These are phyloP conservation scores for Gobionotothen gibberifrons DNA, from an alignment of 2,797 vertebrate genomes.

Conservation along the genomic window DNA sequence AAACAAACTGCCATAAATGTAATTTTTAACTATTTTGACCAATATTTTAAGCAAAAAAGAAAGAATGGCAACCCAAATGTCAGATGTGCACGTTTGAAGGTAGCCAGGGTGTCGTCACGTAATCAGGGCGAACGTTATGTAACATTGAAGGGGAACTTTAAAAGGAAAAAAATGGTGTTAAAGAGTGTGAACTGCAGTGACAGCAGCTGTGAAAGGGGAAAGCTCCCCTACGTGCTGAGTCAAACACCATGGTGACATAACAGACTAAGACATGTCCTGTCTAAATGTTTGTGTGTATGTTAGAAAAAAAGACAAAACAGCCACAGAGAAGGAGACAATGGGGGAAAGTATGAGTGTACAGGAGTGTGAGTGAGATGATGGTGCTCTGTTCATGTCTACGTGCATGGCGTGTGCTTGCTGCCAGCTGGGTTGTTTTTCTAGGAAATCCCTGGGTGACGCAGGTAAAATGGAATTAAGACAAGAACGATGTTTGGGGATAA, in stretches of 20 bases:
- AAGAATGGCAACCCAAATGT: neutral
- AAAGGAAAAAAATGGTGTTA: rapidly evolving
- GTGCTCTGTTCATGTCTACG: neutral
- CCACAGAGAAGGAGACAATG: neutral
- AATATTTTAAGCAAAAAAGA: no score
- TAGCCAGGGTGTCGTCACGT: neutral
- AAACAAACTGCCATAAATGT: no score
- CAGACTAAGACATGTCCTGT: constrained; percentile 24
- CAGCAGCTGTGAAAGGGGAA: constrained; percentile 2
- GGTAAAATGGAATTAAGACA: constrained; percentile 16
- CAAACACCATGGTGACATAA: constrained; percentile 33
- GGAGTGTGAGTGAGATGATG: constrained; percentile 16
- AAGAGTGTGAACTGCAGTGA: neutral
- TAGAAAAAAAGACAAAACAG: neutral
- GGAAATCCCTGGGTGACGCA: constrained; percentile 40
- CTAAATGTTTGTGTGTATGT: constrained; percentile 31
- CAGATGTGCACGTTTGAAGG: no score
- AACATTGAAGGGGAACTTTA: neutral
- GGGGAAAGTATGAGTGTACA: neutral
- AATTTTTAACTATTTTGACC: no score
- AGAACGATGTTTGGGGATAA: constrained; percentile 39
- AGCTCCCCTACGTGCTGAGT: neutral
- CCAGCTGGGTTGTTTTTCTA: constrained; percentile 12
- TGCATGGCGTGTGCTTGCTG: neutral
- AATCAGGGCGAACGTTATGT: neutral